Base-by-base conservation (phyloP, 2,888 invertebrate species). In the Chrysina gloriosa region DNA sequence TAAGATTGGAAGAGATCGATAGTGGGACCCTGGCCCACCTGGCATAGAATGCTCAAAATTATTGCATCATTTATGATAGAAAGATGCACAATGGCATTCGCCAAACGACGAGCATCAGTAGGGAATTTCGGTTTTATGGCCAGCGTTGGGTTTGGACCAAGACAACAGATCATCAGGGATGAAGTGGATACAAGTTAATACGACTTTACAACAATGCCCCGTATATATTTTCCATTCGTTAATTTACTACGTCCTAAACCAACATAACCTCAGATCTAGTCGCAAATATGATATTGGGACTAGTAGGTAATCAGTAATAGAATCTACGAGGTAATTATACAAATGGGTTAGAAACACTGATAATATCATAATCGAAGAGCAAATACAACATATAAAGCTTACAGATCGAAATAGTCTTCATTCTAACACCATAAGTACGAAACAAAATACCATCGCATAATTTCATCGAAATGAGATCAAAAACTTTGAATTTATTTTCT, bases 231-330 rank as follows among this genome's bases (percentile, higher is more conserved):
- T n/a, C n/a, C n/a, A n/a, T n/a, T n/a, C n/a, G n/a, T n/a, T n/a
- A n/a, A n/a, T 34, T 47, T 6, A 47, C n/a, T 47, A 52, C 3
- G 14, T 5, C n/a, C 5, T 16, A 52, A 21, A 21, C 23, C 9
- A 29, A 52, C 16, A 52, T 52, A 29, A 52, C 52, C 31, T 52
- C 52, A 52, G 16, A 52, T 29, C 1, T 52, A 27, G 31, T 4
- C 31, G 3, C 25, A 58, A 58, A 36, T 39, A 39, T 6, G 4
- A n/a, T 39, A 14, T 11, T 1, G 25, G 14, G 42, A 25, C 14
- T 5, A 54, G 19, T 34, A 7, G 27, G 25, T n/a, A 11, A 25
- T n/a, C 50, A 27, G 50, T 29, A 6, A 14, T 6, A 11, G 14
- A 16, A 29, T 16, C 6, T n/a, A 11, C 3, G 3, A 23, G 11